phyloP scores from a whole-genome alignment of 2,888 invertebrate genomes.

The Philereme vetulata region DNA sequence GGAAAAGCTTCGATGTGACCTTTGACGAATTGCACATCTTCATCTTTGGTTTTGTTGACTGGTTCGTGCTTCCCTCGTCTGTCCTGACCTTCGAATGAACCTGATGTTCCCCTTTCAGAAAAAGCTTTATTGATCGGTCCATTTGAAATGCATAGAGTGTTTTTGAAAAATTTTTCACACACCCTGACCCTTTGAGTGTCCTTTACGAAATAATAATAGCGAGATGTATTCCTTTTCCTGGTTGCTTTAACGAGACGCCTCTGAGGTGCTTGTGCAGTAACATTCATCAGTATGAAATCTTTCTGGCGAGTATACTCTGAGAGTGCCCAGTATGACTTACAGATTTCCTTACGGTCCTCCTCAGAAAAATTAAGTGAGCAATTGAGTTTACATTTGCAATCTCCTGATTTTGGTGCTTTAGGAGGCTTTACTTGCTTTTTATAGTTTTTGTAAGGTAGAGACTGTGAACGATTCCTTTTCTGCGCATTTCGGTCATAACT shows the following conservation, averaged over 20 bases:
- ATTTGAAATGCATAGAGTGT: constrained; percentile 12
- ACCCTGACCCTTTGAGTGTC: constrained; percentile 2
- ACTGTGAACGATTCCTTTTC: not conserved
- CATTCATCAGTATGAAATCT: constrained; percentile 5
- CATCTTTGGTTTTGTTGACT: constrained; percentile 11
- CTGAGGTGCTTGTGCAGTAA: not conserved
- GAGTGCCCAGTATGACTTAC: constrained; percentile 8
- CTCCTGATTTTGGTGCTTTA: constrained; percentile 6
- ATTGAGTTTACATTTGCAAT: constrained; percentile 3
- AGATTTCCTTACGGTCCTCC: not conserved
- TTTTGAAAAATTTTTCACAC: constrained; percentile 6
- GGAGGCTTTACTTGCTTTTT: constrained; percentile 1
- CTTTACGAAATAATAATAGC: constrained; percentile 2
- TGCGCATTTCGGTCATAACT: constrained; percentile 4
- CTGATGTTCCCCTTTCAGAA: not conserved
- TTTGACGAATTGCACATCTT: constrained; percentile 12
- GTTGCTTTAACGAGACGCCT: not conserved
- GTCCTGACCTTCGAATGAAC: not conserved
- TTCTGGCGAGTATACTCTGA: constrained; percentile 3
- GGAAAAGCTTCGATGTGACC: constrained; percentile 29
- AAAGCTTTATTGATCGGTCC: constrained; percentile 6
- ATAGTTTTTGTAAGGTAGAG: constrained; percentile 7
- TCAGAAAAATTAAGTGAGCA: constrained; percentile 4
- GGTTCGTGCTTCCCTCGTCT: constrained; percentile 3
- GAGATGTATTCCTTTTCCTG: constrained; percentile 5